Conservation (phyloP, 2,888 invertebrate species). For the Drosophila borborema region DNA sequence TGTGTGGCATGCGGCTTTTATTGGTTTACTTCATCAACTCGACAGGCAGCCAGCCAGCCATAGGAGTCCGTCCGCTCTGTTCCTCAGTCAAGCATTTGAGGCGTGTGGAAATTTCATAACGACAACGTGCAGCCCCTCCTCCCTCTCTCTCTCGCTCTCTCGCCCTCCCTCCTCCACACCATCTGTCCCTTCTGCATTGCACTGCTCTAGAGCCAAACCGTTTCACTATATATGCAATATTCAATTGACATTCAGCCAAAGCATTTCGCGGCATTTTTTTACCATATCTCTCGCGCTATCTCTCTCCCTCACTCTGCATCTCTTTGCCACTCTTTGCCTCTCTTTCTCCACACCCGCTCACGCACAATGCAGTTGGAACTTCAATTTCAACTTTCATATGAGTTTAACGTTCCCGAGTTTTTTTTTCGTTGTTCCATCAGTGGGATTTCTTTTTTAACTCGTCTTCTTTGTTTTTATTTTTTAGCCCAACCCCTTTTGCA, state of each 20-base stretch:
- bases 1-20: slow-evolving; percentile 75
- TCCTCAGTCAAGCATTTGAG: slow-evolving; percentile 58
- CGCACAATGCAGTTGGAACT: slow-evolving; percentile 45
- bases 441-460: slow-evolving; percentile 2
- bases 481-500: slow-evolving; percentile 21
- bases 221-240: slow-evolving; percentile 73
- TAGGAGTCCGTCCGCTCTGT: slow-evolving; percentile 25
- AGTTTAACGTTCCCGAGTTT: slow-evolving; percentile 59
- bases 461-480: slow-evolving; percentile 14
- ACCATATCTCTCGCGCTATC: slow-evolving; percentile 2
- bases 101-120: slow-evolving; percentile 80
- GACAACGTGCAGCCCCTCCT: slow-evolving; percentile 37
- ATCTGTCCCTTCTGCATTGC: no score
- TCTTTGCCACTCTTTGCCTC: not conserved
- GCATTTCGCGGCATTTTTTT: slow-evolving; percentile 68
- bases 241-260: slow-evolving; percentile 79
- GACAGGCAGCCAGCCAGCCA: slow-evolving; percentile 57
- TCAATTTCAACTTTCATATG: slow-evolving; percentile 70
- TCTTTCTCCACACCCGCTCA: not conserved
- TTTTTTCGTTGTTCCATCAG: slow-evolving; percentile 12
- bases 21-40: slow-evolving; percentile 82
- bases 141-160: no score
- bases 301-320: not conserved
- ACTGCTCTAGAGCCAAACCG: not conserved
- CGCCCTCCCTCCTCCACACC: not conserved